Evolutionary conservation across 2,113 vertebrate genomes (phyloP), one percentile per base, ranked within the genome.

Genomic region (Heptranchias perlo): DNA sequence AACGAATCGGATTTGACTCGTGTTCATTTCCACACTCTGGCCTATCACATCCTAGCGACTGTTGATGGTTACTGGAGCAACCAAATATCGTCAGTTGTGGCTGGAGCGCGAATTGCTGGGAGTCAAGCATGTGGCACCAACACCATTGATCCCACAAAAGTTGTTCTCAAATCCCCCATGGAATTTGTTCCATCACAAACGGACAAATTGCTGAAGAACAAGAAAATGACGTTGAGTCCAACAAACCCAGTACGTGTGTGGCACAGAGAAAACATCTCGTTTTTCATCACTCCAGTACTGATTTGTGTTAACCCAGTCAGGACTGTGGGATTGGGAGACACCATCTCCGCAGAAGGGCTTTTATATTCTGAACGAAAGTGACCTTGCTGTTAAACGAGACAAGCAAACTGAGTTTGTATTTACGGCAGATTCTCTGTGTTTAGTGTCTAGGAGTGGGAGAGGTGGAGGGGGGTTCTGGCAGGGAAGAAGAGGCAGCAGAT

Each of bases 1-100:
- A 97, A 97, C 0, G 97, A 98, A 18, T 98, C 99, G 0, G 98
- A 98, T 76, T 98, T 99, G 23, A 99, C 98, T 0, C 98, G 99
- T 13, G 98, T 99, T 96, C 99, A 99, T 96, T 99, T 99, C 97
- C 99, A 99, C 97, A 99, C 99, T 0, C 97, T 99, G 97, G 98
- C 98, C 95, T 99, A 99, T 96, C 99, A 99, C 96, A 97, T 99
- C 96, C 97, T 99, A 64, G 99, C 96, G 1, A 99, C 99, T 0
- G 98, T 99, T 96, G 98, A 99, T 0, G 99, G 99, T 0, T 97
- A 98, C 97, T 99, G 99, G 99, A 98, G 96, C 96, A 99, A 99
- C 97, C 99, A 99, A 97, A 98, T 96, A 0, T 98, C 99, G 0
- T 98, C 99, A 0, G 99, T 99, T 97, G 98, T 98, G 0, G 99